These are phyloP conservation scores for Trichopria drosophilae DNA, from an alignment of 2,888 invertebrate species.

Conservation along the genomic window DNA sequence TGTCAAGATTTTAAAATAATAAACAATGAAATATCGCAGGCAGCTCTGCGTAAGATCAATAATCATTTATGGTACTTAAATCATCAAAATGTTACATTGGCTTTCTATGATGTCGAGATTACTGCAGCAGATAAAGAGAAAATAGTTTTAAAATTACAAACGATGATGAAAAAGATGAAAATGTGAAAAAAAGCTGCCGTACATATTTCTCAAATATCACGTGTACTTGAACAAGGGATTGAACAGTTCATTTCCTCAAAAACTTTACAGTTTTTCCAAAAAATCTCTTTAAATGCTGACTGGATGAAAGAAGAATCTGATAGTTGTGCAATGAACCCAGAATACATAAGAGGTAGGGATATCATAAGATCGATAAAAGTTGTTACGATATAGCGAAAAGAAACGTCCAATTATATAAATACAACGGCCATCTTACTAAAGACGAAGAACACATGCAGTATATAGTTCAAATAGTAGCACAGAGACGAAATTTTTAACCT, in stretches of 20 bases:
- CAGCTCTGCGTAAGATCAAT: no score
- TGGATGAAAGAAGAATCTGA: constrained; percentile 4
- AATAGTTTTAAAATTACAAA: no score
- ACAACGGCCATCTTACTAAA: constrained; percentile 4
- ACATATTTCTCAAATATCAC: constrained; percentile 8
- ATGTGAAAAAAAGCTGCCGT: constrained; percentile 8
- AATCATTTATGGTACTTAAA: no score
- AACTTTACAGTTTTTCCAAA: constrained; percentile 12
- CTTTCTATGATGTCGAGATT: no score
- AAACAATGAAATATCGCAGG: no score
- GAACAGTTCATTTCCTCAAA: constrained; percentile 9
- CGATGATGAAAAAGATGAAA: constrained; percentile 10
- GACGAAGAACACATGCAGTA: constrained; percentile 5
- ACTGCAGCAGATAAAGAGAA: no score
- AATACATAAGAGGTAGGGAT: constrained; percentile 11
- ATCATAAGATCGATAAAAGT: constrained; percentile 11
- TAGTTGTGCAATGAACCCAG: constrained; percentile 7
- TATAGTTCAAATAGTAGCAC: neutral
- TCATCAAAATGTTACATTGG: no score
- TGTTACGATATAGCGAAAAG: constrained; percentile 8
- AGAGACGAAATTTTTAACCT: neutral
- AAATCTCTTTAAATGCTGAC: constrained; percentile 9
- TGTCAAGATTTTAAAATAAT: no score
- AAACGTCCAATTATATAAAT: constrained; percentile 9
- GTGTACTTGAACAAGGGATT: constrained; percentile 8